These are phyloP conservation scores for Heliconius eleuchia DNA, from an alignment of 1,140 invertebrate genomes.

Conservation along the genomic window DNA sequence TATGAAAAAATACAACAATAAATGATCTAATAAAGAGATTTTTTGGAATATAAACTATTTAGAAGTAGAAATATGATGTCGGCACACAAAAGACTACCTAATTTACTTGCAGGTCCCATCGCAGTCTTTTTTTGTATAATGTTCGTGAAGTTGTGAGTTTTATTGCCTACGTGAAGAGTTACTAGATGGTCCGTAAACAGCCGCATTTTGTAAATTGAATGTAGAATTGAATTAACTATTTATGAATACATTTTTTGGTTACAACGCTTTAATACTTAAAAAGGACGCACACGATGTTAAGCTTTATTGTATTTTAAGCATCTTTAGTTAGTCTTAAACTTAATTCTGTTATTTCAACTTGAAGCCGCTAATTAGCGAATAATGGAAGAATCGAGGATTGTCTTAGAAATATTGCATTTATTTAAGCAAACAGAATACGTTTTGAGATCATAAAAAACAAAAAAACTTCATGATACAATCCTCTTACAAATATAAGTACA, in stretches of 20 bases:
- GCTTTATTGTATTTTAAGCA: neutral
- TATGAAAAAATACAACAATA: neutral
- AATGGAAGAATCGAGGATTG: too few species aligned
- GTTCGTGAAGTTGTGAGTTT: constrained; percentile 53
- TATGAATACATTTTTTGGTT: constrained; percentile 22
- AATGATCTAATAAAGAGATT: neutral
- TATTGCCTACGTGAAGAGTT: constrained; percentile 59
- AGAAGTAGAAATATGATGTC: constrained; percentile 30
- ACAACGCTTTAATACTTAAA: neutral
- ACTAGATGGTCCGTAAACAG: constrained; percentile 41
- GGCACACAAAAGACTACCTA: constrained; percentile 50
- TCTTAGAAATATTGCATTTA: too few species aligned
- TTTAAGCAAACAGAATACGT: too few species aligned
- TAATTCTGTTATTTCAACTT: neutral
- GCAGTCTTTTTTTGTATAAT: constrained; percentile 54
- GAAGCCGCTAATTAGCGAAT: neutral
- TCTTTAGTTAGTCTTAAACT: neutral
- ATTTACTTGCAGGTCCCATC: constrained; percentile 48
- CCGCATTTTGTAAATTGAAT: constrained; percentile 31
- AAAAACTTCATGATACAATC: too few species aligned
- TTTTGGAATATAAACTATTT: neutral
- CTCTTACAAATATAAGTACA: too few species aligned
- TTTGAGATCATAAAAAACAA: too few species aligned
- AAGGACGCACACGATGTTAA: constrained; percentile 31
- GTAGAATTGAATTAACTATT: constrained; percentile 30